phyloP scores from a whole-genome alignment of 2,797 vertebrate species.

The Chloroceryle amazona region DNA sequence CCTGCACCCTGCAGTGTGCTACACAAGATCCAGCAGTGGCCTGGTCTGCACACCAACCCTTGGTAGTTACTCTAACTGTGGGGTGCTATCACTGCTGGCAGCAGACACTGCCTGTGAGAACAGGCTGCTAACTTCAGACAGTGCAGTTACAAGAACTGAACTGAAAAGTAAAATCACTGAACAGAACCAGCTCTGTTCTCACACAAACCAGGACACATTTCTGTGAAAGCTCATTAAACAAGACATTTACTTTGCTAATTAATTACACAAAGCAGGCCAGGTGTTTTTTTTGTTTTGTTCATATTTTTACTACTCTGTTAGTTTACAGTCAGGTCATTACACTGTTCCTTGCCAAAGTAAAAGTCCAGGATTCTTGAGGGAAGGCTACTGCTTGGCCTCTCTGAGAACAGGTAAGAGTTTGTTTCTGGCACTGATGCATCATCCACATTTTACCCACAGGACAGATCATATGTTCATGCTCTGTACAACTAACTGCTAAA shows the following conservation, averaged over 20 bases:
- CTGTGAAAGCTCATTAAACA: background rate
- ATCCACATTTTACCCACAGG: background rate
- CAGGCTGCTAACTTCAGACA: too few relatives aligned
- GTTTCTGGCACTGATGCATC: background rate
- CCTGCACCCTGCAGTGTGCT: too few relatives aligned
- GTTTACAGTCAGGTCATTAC: slow-evolving; percentile 76
- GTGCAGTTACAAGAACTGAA: too few relatives aligned
- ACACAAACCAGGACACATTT: background rate
- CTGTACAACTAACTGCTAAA: background rate
- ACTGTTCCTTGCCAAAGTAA: slow-evolving; percentile 75
- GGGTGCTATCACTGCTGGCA: too few relatives aligned
- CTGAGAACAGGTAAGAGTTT: slow-evolving; percentile 77
- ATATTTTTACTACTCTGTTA: slow-evolving; percentile 52
- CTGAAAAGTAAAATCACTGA: too few relatives aligned
- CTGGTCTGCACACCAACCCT: too few relatives aligned
- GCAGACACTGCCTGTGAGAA: too few relatives aligned
- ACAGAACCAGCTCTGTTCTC: too few relatives aligned
- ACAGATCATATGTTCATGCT: background rate
- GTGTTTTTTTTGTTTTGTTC: background rate
- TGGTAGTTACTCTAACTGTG: too few relatives aligned
- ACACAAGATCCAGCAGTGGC: too few relatives aligned
- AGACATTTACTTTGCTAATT: background rate
- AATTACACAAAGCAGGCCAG: background rate
- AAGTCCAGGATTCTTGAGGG: slow-evolving; percentile 74
- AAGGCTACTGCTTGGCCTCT: slow-evolving; percentile 75